Evolutionary conservation across 2,797 vertebrate species (phyloP).

Genomic region (Passerculus sandwichensis): DNA sequence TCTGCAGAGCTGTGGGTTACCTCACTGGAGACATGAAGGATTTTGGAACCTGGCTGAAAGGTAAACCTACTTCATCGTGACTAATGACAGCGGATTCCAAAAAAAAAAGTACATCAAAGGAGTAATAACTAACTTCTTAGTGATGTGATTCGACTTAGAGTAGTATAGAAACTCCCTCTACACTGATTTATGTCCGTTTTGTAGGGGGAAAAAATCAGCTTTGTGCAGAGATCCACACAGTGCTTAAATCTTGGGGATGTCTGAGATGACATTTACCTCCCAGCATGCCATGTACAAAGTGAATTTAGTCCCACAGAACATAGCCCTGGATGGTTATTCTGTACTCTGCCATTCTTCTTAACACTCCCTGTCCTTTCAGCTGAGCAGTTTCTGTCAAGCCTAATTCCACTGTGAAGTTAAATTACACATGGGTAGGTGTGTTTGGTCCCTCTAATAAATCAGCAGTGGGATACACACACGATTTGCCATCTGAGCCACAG

Average conservation of each 20-base stretch:
- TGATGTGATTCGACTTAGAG: not conserved
- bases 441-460: slow-evolving; percentile 39
- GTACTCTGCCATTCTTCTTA: not conserved
- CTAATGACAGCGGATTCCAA: not conserved
- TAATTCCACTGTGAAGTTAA: slow-evolving; percentile 33
- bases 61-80: slow-evolving; percentile 67
- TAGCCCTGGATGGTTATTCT: not conserved
- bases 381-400: slow-evolving; percentile 16
- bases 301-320: slow-evolving; percentile 5
- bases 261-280: slow-evolving; percentile 25
- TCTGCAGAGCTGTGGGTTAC: slow-evolving; percentile 81
- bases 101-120: not conserved
- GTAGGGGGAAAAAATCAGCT: not conserved
- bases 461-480: not conserved
- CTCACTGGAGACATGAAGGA: slow-evolving; percentile 90
- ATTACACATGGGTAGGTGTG: slow-evolving; percentile 7
- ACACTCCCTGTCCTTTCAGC: not conserved
- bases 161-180: not conserved
- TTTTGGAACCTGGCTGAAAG: slow-evolving; percentile 88
- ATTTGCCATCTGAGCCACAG: slow-evolving; percentile 33
- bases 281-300: not conserved
- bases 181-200: not conserved
- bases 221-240: not conserved
- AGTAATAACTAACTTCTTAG: not conserved
- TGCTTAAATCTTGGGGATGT: slow-evolving; percentile 10